Percentiles rank a stretch among this genome's conserved stretches.
phyloP scores from a whole-genome alignment of 2,888 invertebrate species.

The Drosophila eohydei region DNA sequence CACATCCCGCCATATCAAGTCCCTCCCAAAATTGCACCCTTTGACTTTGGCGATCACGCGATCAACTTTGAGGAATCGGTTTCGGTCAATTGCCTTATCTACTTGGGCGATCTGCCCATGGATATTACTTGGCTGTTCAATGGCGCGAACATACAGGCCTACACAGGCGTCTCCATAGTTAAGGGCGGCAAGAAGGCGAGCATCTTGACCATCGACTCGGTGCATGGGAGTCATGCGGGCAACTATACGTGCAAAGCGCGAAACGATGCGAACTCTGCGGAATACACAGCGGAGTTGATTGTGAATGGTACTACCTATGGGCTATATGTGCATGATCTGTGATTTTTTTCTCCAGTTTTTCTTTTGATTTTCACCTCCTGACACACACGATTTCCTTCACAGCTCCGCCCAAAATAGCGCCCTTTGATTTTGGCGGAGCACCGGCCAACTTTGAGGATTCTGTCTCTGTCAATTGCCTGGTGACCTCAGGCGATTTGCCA shows the following conservation, averaged over 20 bases:
- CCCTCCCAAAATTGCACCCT: slow-evolving; percentile 91
- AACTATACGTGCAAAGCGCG: slow-evolving; percentile 91
- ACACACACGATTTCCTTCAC: slow-evolving; percentile 15
- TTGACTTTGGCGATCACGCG: slow-evolving; percentile 89
- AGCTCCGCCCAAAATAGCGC: slow-evolving; percentile 92
- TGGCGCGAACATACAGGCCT: slow-evolving; percentile 84
- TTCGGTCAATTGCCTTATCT: slow-evolving; percentile 87
- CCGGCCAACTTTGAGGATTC: slow-evolving; percentile 90
- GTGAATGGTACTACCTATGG: slow-evolving; percentile 87
- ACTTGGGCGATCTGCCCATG: slow-evolving; percentile 88
- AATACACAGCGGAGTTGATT: slow-evolving; percentile 89
- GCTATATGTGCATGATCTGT: slow-evolving; percentile 12
- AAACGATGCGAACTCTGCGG: slow-evolving; percentile 89
- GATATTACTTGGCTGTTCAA: slow-evolving; percentile 87
- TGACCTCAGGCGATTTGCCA: slow-evolving; percentile 89
- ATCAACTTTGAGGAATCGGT: slow-evolving; percentile 88
- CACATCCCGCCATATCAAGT: slow-evolving; percentile 85
- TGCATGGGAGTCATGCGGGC: slow-evolving; percentile 89
- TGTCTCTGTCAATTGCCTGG: slow-evolving; percentile 89
- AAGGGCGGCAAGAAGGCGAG: slow-evolving; percentile 87
- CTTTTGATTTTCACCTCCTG: slow-evolving; percentile 23
- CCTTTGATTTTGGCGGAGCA: slow-evolving; percentile 91
- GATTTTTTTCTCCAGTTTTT: slow-evolving; percentile 22
- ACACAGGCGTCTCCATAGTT: slow-evolving; percentile 85
- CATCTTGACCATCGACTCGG: slow-evolving; percentile 88